A percentile compares a stretch with the other conserved stretches of the same genome.
Conservation (phyloP, 2,888 invertebrate species). For the Dolichopus griseipennis region DNA sequence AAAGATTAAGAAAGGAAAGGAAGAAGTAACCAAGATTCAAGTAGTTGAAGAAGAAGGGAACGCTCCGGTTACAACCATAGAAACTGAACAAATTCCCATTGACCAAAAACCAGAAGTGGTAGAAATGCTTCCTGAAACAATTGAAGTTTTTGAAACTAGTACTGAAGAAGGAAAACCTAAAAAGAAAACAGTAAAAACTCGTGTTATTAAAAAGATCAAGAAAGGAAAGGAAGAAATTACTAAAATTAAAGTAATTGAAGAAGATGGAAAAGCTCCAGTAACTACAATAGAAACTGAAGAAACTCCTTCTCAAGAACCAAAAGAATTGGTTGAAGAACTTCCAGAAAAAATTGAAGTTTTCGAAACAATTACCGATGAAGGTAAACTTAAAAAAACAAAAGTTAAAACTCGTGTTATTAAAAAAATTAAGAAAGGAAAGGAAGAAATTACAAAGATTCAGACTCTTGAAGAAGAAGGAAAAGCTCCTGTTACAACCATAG, state of each 20-base stretch:
- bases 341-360: constrained; percentile 42
- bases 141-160: constrained; percentile 39
- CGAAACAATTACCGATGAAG: constrained; percentile 38
- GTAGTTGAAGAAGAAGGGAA: constrained; percentile 39
- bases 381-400: constrained; percentile 31
- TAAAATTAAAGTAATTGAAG: constrained; percentile 34
- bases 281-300: constrained; percentile 25
- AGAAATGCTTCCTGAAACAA: constrained; percentile 25
- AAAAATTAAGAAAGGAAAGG: constrained; percentile 35
- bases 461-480: constrained; percentile 39
- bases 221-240: constrained; percentile 31
- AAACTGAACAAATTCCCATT: constrained; percentile 27
- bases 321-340: constrained; percentile 13
- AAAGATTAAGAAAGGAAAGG: constrained; percentile 35
- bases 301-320: neutral
- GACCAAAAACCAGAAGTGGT: constrained; percentile 24
- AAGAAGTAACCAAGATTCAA: constrained; percentile 39
- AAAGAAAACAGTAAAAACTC: constrained; percentile 27
- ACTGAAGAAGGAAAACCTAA: constrained; percentile 23
- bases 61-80: constrained; percentile 34
- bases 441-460: constrained; percentile 35
- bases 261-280: constrained; percentile 23
- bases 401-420: constrained; percentile 34
- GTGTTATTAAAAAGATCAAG: constrained; percentile 24
- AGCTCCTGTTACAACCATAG: constrained; percentile 29